phyloP scores from a whole-genome alignment of 2,113 vertebrate species.

The Arothron firmamentum region DNA sequence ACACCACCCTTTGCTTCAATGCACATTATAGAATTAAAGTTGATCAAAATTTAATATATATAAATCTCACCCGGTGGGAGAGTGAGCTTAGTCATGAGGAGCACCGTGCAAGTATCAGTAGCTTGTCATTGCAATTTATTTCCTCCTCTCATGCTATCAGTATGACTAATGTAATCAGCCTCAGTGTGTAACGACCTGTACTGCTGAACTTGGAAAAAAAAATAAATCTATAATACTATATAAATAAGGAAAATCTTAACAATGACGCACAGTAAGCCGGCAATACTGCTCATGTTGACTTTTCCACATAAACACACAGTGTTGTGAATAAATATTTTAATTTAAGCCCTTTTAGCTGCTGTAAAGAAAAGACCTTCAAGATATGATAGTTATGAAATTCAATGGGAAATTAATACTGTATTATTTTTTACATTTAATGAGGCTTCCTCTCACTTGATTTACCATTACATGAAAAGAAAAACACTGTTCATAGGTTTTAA shows the following conservation, averaged over 20 bases:
- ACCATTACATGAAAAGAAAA: not conserved
- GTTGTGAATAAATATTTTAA: too few relatives aligned
- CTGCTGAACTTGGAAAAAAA: too few relatives aligned
- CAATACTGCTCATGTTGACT: too few relatives aligned
- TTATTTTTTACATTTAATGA: not conserved
- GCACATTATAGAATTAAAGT: not conserved
- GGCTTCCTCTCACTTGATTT: too few relatives aligned
- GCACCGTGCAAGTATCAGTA: conserved; percentile 12
- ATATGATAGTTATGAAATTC: too few relatives aligned
- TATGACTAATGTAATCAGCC: conserved; percentile 44
- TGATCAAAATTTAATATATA: conserved; percentile 20
- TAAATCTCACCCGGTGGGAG: conserved; percentile 33
- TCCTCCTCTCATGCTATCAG: conserved; percentile 25
- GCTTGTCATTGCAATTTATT: conserved; percentile 21
- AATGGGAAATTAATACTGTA: too few relatives aligned
- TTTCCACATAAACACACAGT: too few relatives aligned
- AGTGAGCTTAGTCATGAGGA: conserved; percentile 37
- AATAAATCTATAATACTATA: too few relatives aligned
- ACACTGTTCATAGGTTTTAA: conserved; percentile 12
- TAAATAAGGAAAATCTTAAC: too few relatives aligned
- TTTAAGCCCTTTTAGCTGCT: too few relatives aligned
- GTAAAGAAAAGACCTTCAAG: too few relatives aligned
- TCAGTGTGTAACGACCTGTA: conserved; percentile 32
- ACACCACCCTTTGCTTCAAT: conserved; percentile 8
- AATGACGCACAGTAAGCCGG: too few relatives aligned